Evolutionary conservation across 2,113 vertebrate species (phyloP).

Genomic region (Pelusios castaneus): DNA sequence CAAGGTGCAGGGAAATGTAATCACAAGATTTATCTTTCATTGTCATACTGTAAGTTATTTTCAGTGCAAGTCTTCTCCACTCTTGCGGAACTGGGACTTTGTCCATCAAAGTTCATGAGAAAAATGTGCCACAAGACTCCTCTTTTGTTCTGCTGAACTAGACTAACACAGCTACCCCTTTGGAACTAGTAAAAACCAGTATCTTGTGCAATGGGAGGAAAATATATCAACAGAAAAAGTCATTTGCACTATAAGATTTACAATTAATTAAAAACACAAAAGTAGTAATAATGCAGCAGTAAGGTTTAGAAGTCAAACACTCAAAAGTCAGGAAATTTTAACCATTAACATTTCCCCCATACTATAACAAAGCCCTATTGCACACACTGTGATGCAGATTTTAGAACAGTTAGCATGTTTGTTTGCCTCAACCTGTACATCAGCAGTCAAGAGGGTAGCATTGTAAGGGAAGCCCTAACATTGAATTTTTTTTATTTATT

Average conservation of each 20-base stretch:
- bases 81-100: too few relatives aligned
- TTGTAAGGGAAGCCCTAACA: not conserved
- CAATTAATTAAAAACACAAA: not conserved
- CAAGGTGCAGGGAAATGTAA: too few relatives aligned
- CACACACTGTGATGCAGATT: not conserved
- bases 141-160: too few relatives aligned
- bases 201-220: not conserved
- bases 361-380: rapidly evolving
- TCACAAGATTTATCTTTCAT: too few relatives aligned
- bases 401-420: not conserved
- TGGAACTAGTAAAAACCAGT: not conserved
- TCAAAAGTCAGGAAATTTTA: not conserved
- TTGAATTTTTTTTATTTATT: too few relatives aligned
- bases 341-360: too few relatives aligned
- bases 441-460: not conserved
- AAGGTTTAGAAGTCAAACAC: not conserved
- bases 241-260: not conserved
- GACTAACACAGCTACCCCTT: too few relatives aligned
- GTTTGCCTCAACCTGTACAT: not conserved
- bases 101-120: too few relatives aligned
- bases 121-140: too few relatives aligned
- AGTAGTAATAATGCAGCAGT: not conserved
- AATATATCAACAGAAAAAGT: not conserved
- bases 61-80: too few relatives aligned
- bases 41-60: too few relatives aligned